Evolutionary conservation across 2,888 invertebrate species (phyloP).

Genomic region (Gnatocerus cornutus): DNA sequence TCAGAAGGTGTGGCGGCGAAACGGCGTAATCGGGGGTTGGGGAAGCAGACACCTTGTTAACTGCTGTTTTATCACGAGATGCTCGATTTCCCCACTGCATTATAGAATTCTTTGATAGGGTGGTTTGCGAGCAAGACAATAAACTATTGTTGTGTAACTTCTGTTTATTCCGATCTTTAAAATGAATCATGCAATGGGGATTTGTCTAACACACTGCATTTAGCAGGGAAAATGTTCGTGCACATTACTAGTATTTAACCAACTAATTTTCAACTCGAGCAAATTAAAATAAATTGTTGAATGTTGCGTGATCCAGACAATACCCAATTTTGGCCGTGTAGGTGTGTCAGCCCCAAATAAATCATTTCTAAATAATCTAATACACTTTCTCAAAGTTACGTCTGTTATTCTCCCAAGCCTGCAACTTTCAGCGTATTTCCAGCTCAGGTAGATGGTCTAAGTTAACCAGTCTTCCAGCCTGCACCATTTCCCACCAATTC

Average conservation of each 20-base stretch:
- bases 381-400: not conserved
- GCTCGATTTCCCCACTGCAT: constrained; percentile 43
- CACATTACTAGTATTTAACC: not conserved
- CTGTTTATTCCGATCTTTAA: constrained; percentile 17
- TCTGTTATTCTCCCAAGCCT: not conserved
- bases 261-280: constrained; percentile 9
- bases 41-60: constrained; percentile 38
- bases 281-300: constrained; percentile 19
- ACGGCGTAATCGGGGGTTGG: constrained; percentile 31
- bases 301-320: constrained; percentile 11
- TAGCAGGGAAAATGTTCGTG: constrained; percentile 7
- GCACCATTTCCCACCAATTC: constrained; percentile 53
- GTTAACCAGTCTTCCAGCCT: constrained; percentile 47
- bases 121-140: constrained; percentile 14
- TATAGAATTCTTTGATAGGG: constrained; percentile 27
- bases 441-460: constrained; percentile 42
- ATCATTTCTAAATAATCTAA: not conserved
- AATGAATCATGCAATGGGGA: constrained; percentile 11
- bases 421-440: constrained; percentile 2
- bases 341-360: constrained; percentile 12
- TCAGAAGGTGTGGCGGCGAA: constrained; percentile 23
- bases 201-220: not conserved
- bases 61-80: constrained; percentile 44
- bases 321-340: constrained; percentile 13
- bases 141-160: constrained; percentile 18